Evolutionary conservation across 2,797 vertebrate species (phyloP).

Genomic region (Pelobates cultripes): DNA sequence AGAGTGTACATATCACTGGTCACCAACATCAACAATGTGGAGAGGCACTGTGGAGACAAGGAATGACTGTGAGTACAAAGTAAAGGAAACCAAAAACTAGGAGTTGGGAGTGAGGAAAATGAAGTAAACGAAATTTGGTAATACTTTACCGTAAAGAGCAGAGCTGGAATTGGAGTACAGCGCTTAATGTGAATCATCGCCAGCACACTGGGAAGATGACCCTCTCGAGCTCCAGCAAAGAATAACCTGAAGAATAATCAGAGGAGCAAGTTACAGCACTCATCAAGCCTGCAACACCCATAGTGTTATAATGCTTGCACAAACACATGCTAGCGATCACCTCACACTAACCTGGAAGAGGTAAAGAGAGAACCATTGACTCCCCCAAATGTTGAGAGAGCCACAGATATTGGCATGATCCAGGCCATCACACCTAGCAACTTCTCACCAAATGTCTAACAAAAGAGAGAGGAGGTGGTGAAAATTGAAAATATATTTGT

Average conservation of each 20-base stretch:
- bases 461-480: neutral
- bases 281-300: neutral
- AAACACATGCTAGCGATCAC: neutral
- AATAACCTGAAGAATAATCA: conserved; percentile 75
- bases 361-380: conserved; percentile 95
- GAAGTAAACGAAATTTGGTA: neutral
- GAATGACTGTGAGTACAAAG: too few species aligned
- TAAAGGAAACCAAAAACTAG: neutral
- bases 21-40: conserved; percentile 92
- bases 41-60: conserved; percentile 76
- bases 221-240: conserved; percentile 91
- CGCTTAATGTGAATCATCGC: conserved; percentile 93
- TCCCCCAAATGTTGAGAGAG: conserved; percentile 91
- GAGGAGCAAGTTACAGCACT: neutral
- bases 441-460: conserved; percentile 92
- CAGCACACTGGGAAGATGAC: conserved; percentile 88
- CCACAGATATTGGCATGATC: conserved; percentile 96
- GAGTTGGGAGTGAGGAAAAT: neutral
- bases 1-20: conserved; percentile 95
- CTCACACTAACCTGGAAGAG: conserved; percentile 82
- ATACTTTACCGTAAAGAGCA: conserved; percentile 86
- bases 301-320: neutral
- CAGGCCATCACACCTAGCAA: conserved; percentile 90
- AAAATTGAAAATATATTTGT: neutral
- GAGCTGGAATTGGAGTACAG: conserved; percentile 89